Evolutionary conservation across 2,888 invertebrate species (phyloP).

Genomic region (Eilema sororculum): DNA sequence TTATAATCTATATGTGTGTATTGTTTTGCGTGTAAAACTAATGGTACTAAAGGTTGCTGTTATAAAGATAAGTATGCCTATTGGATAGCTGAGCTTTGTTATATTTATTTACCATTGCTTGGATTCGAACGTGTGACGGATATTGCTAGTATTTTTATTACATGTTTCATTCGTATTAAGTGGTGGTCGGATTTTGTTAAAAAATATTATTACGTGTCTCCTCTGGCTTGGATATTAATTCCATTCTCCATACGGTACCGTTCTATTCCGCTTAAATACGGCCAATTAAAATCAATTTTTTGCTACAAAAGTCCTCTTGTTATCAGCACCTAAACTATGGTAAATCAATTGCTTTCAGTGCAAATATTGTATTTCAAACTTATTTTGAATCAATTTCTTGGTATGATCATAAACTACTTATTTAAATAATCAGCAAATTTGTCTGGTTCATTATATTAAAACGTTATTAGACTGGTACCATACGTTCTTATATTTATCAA

Average conservation of each 20-base stretch:
- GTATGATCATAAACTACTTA: not conserved
- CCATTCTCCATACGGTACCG: no score
- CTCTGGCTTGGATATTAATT: no score
- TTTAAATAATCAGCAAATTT: no score
- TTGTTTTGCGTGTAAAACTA: slow-evolving; percentile 20
- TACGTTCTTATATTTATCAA: no score
- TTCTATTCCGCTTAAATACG: no score
- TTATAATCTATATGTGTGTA: slow-evolving; percentile 36
- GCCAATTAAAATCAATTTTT: no score
- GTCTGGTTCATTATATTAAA: no score
- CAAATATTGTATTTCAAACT: no score
- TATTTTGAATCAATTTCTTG: no score
- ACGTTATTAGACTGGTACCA: no score
- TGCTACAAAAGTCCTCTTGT: no score
- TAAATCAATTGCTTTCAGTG: not conserved
- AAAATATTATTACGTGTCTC: no score
- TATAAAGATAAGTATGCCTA: slow-evolving; percentile 1
- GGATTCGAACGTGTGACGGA: not conserved
- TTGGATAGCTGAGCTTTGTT: not conserved
- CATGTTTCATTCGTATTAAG: not conserved
- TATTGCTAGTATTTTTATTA: not conserved
- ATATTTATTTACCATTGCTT: not conserved
- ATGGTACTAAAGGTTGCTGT: slow-evolving; percentile 13
- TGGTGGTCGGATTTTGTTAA: not conserved
- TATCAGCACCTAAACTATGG: not conserved